phyloP scores from a whole-genome alignment of 2,888 invertebrate species.

The Anthrax anthrax region DNA sequence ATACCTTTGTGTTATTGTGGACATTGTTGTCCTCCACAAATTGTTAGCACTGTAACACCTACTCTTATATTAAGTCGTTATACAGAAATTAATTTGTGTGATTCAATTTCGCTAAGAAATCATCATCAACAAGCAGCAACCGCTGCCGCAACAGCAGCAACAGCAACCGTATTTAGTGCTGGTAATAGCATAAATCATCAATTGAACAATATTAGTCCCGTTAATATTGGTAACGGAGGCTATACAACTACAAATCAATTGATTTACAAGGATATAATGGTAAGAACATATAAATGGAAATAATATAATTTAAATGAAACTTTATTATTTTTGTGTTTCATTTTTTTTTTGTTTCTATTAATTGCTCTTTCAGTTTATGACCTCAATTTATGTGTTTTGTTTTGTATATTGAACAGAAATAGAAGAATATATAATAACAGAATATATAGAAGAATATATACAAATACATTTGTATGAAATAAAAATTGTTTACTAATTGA shows the following conservation, averaged over 20 bases:
- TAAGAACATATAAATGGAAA: conserved; percentile 12
- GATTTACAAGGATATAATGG: conserved; percentile 14
- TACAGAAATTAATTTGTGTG: conserved; percentile 21
- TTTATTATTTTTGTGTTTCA: too few relatives aligned
- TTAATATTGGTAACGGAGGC: not conserved
- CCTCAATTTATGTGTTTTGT: too few relatives aligned
- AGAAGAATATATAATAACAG: too few relatives aligned
- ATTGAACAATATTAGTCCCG: conserved; percentile 2
- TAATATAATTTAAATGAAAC: too few relatives aligned
- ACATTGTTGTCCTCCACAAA: conserved; percentile 15
- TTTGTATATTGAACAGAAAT: too few relatives aligned
- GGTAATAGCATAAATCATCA: conserved; percentile 3
- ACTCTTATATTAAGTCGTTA: conserved; percentile 20
- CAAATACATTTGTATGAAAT: too few relatives aligned
- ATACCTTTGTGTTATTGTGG: conserved; percentile 18
- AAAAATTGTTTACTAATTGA: too few relatives aligned
- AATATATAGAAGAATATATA: too few relatives aligned
- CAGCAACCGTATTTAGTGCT: conserved; percentile 2
- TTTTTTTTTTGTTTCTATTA: too few relatives aligned
- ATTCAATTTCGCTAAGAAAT: conserved; percentile 17
- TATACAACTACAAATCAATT: conserved; percentile 4
- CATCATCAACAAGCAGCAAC: conserved; percentile 22
- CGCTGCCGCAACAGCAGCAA: conserved; percentile 20
- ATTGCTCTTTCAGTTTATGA: too few relatives aligned
- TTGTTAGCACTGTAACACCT: conserved; percentile 16